A percentile compares a stretch with the other conserved stretches of the same genome.
These are phyloP conservation scores for Solenodon paradoxus DNA, from an alignment of 2,113 vertebrate genomes.

Conservation along the genomic window DNA sequence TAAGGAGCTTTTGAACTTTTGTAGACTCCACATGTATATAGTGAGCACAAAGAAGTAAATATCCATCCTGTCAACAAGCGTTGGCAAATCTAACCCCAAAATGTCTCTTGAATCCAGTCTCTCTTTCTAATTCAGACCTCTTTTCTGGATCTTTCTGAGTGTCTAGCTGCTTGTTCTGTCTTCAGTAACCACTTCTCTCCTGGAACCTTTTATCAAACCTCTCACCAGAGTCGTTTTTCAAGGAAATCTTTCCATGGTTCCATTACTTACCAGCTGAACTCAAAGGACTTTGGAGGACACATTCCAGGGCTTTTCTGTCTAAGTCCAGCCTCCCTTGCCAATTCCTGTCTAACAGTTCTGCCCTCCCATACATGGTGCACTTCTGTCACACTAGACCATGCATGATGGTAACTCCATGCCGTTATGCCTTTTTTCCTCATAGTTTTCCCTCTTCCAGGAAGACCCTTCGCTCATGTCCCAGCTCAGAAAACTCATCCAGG, in stretches of 20 bases:
- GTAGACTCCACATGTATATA: neutral
- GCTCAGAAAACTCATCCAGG: neutral
- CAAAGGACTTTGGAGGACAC: neutral
- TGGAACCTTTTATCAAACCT: neutral
- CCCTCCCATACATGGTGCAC: neutral
- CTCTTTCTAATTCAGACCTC: neutral
- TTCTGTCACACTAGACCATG: neutral
- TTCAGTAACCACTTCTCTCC: neutral
- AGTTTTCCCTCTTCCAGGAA: neutral
- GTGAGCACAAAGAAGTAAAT: neutral
- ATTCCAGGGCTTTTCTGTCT: slow-evolving; percentile 13
- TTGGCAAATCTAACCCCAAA: neutral
- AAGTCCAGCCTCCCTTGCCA: neutral
- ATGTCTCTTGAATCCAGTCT: neutral
- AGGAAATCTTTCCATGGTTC: slow-evolving; percentile 21
- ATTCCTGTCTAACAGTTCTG: neutral
- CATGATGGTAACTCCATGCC: too few species aligned
- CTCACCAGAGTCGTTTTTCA: slow-evolving; percentile 23
- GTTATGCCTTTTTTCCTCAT: neutral
- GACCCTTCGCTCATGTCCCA: neutral
- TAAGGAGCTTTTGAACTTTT: neutral
- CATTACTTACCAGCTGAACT: neutral
- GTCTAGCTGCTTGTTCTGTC: neutral
- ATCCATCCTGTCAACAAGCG: neutral
- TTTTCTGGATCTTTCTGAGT: slow-evolving; percentile 12